These are phyloP conservation scores for Nebria salina DNA, from an alignment of 2,888 invertebrate species.

Conservation along the genomic window DNA sequence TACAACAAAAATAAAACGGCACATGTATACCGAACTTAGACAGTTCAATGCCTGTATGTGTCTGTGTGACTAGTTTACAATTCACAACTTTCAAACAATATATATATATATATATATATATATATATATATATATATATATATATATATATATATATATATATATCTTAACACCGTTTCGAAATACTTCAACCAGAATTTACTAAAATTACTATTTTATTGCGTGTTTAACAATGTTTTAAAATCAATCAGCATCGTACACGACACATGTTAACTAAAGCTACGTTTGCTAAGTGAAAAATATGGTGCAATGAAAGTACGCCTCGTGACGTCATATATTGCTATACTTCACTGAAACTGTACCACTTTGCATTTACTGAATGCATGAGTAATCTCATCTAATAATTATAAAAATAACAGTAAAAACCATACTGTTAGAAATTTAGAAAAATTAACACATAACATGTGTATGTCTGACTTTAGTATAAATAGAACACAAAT, in stretches of 20 bases:
- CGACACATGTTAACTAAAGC: not conserved
- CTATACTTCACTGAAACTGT: too few species aligned
- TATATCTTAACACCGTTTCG: not conserved
- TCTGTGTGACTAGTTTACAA: slow-evolving; percentile 42
- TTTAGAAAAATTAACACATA: too few species aligned
- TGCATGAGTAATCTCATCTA: too few species aligned
- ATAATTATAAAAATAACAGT: too few species aligned
- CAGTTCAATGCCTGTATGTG: slow-evolving; percentile 15
- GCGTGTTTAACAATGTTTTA: not conserved
- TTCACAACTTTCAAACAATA: slow-evolving; percentile 40
- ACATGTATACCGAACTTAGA: not conserved
- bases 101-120: too few species aligned
- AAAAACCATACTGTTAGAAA: too few species aligned
- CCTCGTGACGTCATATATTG: too few species aligned
- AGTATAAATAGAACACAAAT: too few species aligned
- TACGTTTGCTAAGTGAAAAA: not conserved
- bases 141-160: not conserved
- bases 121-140: too few species aligned
- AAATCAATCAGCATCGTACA: slow-evolving; percentile 10
- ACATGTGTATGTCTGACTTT: too few species aligned
- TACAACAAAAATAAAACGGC: not conserved
- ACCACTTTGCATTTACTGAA: too few species aligned
- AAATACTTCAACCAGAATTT: slow-evolving; percentile 16
- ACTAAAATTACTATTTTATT: not conserved
- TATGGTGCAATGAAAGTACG: not conserved